Base-by-base conservation (phyloP, 2,113 vertebrate species). In the Archocentrus centrarchus region DNA sequence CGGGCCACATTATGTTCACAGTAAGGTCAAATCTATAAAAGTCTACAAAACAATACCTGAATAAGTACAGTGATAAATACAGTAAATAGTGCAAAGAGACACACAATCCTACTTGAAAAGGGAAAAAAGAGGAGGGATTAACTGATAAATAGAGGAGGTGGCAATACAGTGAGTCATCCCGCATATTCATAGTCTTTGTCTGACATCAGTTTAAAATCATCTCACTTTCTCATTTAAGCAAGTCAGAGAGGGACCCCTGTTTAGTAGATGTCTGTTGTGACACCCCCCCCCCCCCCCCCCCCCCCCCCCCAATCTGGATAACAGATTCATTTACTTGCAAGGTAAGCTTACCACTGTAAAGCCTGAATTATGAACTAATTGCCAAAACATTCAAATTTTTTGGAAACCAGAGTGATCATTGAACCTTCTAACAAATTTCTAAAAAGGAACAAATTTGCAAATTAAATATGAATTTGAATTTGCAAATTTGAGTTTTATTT, bases 271-370 rank as follows among this genome's bases (percentile, higher is more conserved):
- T 4, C 11, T 27, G 7, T 20, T 59, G 32, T 35, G 32, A 35
- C 32, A 6, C 35, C 30, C 75, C 13, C 1, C 20, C 20, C 5
- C 30, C 30, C 30, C 30, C 30, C 30, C 30, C 30, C 24, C 30
- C 30, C 30, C 30, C 30, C 30, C 30, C 30, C 32, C 4, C 32
- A 32, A 13, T 4, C 7, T 41, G 9, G 2, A 53, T 2, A 1
- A 61, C 89, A 87, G 79, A 9, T 14, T 86, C 1, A 22, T 55
- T 41, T 27, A 17, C 1, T 44, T 1, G 75, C 82, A 84, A 90
- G 85, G 88, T 89, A 86, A 2, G 14, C 6, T 77, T 70, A 47
- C 7, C 30, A 3, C 30, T 4, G 30, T 5, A 32, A 32, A 32
- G 4, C 30, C 30, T 32, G 3, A 32, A 32, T 32, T 32, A 32